Conservation (phyloP, 30 jellyfish, hydroid and myxozoan genomes). For the Chrysaora quinquecirrha region DNA sequence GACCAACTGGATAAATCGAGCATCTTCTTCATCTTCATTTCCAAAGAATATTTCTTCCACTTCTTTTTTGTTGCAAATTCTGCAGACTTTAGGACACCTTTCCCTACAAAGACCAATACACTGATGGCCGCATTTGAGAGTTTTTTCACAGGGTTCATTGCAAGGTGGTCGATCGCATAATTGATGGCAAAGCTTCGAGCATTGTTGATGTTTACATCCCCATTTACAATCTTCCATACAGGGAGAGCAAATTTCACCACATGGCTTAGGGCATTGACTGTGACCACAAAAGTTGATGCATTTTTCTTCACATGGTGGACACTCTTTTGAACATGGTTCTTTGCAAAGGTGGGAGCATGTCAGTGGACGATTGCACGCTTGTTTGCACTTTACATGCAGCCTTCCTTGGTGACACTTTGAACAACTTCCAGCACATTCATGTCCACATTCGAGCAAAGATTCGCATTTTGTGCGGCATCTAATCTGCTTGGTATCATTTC, state of each 20-base stretch:
- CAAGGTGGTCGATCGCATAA: slow-evolving; percentile 6
- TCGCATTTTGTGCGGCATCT: not conserved
- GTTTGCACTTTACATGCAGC: slow-evolving; percentile 6
- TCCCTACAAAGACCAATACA: slow-evolving; percentile 64
- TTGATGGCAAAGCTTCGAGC: slow-evolving; percentile 5
- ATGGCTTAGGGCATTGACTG: not conserved
- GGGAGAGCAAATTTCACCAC: slow-evolving; percentile 30
- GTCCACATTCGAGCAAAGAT: slow-evolving; percentile 7
- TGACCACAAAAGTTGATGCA: slow-evolving; percentile 37
- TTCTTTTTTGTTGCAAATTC: slow-evolving; percentile 53
- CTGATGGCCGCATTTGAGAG: not conserved
- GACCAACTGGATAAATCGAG: slow-evolving; percentile 53
- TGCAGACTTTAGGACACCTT: slow-evolving; percentile 33
- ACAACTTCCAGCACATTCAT: slow-evolving; percentile 1
- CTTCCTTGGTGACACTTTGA: slow-evolving; percentile 9
- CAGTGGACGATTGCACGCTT: not conserved
- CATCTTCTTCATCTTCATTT: slow-evolving; percentile 71
- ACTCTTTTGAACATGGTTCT: slow-evolving; percentile 16
- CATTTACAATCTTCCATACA: slow-evolving; percentile 10
- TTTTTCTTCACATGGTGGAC: slow-evolving; percentile 47
- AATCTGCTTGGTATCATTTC: not conserved
- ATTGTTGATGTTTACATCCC: not conserved
- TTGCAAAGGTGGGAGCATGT: slow-evolving; percentile 17
- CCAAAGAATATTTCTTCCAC: slow-evolving; percentile 87
- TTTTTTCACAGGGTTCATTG: slow-evolving; percentile 15